Evolutionary conservation across 23 tunicate genomes (phyloP), one percentile per base, ranked within the genome.

Genomic region (Aplidium turbinatum): DNA sequence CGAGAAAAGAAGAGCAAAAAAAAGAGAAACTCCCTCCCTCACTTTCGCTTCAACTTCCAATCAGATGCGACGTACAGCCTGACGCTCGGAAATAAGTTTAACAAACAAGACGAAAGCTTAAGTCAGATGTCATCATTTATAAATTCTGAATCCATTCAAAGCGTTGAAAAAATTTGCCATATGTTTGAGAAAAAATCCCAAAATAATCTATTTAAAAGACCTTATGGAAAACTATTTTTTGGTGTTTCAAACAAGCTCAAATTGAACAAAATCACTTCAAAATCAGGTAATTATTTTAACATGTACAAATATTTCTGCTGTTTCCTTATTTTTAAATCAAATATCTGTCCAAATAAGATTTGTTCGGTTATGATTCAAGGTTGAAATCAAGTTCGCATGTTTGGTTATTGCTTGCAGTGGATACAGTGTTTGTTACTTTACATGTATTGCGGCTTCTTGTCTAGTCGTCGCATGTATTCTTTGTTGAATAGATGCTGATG

Each of bases 101-200:
- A 34, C 31, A 35, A 4, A 5, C 33, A 54, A 20, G 33, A 32
- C 27, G 68, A 75, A 30, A 33, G 53, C 25, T 20, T 57, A 18
- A 53, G 58, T 22, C 52, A 38, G 5, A 75, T 75, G 7, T 75
- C 80, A 35, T n/a, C 82, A 20, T 83, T 83, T 38, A 83, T 83
- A 22, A 83, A 75, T 23, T 56, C 45, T 26, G 75, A 82, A 21
- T 75, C 89, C 29, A 72, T 83, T 13, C 89, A 83, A 68, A 38
- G 46, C 33, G 63, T 73, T 20, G 75, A 76, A 0, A 38, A 13
- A 54, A 75, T 57, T 19, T 26, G 63, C 45, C 31, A 72, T 7
- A 68, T 68, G 75, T 68, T 68, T 68, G 75, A 68, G 32, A 45
- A 39, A 24, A 68, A 46, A 46, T 23, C 56, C 1, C 42, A 68